Percentiles rank a stretch among this genome's conserved stretches.
Evolutionary conservation across 64 coral and sea anemone species (phyloP).

Genomic region (Stichodactyla mertensii): DNA sequence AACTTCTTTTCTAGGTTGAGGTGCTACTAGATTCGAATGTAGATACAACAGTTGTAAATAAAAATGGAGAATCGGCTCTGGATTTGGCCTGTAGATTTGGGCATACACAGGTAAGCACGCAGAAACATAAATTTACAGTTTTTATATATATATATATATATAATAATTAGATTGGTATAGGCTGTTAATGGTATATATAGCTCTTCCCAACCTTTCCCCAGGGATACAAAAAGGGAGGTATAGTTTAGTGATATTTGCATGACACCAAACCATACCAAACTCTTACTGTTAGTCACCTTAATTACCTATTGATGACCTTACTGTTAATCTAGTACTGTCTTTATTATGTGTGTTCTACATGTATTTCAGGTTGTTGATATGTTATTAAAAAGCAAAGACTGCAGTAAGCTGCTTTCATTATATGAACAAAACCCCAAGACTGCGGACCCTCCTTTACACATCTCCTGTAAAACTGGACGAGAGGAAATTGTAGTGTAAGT

Average conservation of each 20-base stretch:
- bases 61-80: constrained; percentile 78
- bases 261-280: too few species aligned
- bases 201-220: too few species aligned
- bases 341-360: not conserved
- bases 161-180: too few species aligned
- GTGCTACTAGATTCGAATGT: constrained; percentile 66
- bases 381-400: constrained; percentile 45
- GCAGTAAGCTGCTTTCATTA: constrained; percentile 44
- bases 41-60: constrained; percentile 71
- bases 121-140: not conserved
- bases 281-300: too few species aligned
- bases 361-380: constrained; percentile 58
- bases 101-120: constrained; percentile 48
- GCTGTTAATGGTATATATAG: too few species aligned
- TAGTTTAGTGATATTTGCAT: too few species aligned
- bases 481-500: constrained; percentile 79
- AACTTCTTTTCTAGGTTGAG: constrained; percentile 51
- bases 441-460: constrained; percentile 79
- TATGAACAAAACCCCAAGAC: constrained; percentile 36
- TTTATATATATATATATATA: too few species aligned
- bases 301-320: too few species aligned
- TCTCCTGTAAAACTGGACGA: constrained; percentile 88
- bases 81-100: constrained; percentile 96
- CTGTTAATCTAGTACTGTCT: not conserved
- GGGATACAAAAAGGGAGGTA: too few species aligned